phyloP scores from a whole-genome alignment of 2,797 vertebrate species.

The Simalia tracyae region DNA sequence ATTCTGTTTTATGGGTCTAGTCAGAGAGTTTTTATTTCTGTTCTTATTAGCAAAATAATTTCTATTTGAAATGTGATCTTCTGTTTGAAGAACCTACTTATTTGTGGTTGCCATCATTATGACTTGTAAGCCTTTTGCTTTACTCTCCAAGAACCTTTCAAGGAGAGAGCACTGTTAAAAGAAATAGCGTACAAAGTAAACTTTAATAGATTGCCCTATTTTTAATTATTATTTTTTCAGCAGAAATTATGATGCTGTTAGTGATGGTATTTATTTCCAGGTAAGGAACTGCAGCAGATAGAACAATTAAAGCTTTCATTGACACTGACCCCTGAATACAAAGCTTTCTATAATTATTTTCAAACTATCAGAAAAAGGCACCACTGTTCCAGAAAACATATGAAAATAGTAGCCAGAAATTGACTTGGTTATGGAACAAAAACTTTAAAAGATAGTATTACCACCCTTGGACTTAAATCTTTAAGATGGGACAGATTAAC shows the following conservation, averaged over 20 bases:
- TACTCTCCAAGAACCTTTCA: conserved; percentile 70
- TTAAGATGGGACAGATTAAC: background rate
- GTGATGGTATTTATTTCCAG: conserved; percentile 59
- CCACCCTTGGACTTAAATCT: background rate
- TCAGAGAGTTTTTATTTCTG: conserved; percentile 63
- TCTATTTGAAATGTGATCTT: conserved; percentile 64
- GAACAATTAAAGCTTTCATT: conserved; percentile 44
- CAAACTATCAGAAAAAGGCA: background rate
- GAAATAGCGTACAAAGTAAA: conserved; percentile 63
- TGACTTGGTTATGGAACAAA: background rate
- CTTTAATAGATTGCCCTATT: conserved; percentile 62
- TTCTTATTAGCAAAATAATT: conserved; percentile 57
- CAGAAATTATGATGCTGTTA: conserved; percentile 44
- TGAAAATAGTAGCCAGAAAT: background rate
- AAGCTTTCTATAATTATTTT: background rate
- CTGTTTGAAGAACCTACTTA: conserved; percentile 64
- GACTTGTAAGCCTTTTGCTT: conserved; percentile 71
- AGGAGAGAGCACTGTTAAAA: conserved; percentile 64
- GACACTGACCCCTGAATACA: background rate
- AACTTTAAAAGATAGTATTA: background rate
- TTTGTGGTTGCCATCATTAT: conserved; percentile 66
- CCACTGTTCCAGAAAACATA: background rate
- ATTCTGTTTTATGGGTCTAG: conserved; percentile 59
- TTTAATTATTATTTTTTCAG: conserved; percentile 51
- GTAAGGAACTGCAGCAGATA: conserved; percentile 41